Conservation (phyloP, 2,797 vertebrate genomes). For the Erethizon dorsatum region DNA sequence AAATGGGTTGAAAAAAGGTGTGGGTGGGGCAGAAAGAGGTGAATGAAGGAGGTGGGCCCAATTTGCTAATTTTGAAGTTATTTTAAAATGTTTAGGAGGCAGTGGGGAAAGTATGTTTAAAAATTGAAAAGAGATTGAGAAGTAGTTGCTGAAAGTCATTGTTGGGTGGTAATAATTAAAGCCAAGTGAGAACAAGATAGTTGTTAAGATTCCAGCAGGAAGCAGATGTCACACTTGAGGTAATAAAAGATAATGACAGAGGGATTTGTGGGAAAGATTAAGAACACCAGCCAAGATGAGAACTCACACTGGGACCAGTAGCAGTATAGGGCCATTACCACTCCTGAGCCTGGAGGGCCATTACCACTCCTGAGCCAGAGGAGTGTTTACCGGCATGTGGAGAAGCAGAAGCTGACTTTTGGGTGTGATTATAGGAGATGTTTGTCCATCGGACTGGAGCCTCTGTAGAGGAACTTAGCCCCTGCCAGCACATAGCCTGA, state of each 20-base stretch:
- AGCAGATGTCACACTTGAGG: neutral
- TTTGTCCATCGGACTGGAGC: neutral
- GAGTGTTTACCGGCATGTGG: neutral
- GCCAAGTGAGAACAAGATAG: neutral
- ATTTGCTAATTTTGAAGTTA: slow-evolving; percentile 28
- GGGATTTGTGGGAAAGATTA: neutral
- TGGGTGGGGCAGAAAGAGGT: neutral
- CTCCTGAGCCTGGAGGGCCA: neutral
- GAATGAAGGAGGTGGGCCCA: neutral
- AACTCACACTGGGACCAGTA: neutral
- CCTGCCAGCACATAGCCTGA: fast-evolving
- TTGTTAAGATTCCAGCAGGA: slow-evolving; percentile 42
- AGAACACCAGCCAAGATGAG: neutral
- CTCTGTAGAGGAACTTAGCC: neutral
- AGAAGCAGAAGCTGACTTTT: neutral
- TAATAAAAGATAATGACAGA: neutral
- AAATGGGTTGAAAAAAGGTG: neutral
- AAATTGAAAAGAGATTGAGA: slow-evolving; percentile 2
- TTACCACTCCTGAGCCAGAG: neutral
- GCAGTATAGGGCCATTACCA: neutral
- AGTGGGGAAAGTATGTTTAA: neutral
- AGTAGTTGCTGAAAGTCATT: slow-evolving; percentile 32
- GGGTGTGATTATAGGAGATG: neutral
- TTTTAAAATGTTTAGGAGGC: slow-evolving; percentile 2
- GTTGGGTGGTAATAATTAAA: neutral